Conservation (phyloP, 1,140 invertebrate species). For the Papilio glaucus region DNA sequence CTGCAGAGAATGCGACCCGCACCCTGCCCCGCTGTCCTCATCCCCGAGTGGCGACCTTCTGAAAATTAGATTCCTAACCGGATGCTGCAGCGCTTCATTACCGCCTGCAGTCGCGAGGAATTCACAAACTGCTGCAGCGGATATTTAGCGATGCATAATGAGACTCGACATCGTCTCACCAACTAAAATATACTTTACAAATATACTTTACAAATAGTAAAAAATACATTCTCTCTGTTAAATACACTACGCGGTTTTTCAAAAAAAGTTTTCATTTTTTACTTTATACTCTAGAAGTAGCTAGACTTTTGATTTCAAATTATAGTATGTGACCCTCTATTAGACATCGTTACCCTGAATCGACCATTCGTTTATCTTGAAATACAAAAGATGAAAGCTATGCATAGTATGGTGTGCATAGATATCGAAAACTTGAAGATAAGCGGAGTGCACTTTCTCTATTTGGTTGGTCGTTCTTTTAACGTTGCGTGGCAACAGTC, state of each 20-base stretch:
- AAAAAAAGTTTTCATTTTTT: too few relatives aligned
- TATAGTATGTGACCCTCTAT: too few relatives aligned
- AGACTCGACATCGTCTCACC: too few relatives aligned
- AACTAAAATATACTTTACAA: background rate
- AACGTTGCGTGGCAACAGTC: constrained; percentile 20
- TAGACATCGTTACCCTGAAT: too few relatives aligned
- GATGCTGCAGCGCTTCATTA: constrained; percentile 38
- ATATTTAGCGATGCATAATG: background rate
- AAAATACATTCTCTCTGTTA: background rate
- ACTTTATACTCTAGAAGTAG: too few relatives aligned
- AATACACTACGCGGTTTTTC: too few relatives aligned
- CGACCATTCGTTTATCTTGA: too few relatives aligned
- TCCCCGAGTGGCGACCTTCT: background rate
- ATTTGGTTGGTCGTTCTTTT: background rate
- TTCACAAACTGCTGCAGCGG: constrained; percentile 24
- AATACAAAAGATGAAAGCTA: too few relatives aligned
- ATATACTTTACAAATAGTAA: background rate
- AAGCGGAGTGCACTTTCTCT: background rate
- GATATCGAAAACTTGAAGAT: too few relatives aligned
- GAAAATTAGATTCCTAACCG: constrained; percentile 52
- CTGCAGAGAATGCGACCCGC: background rate
- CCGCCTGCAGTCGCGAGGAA: constrained; percentile 27
- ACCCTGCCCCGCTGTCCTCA: background rate
- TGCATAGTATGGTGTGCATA: too few relatives aligned
- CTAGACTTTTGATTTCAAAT: too few relatives aligned